Conservation (phyloP, 2,797 vertebrate genomes). For the Gallinago solitaria region DNA sequence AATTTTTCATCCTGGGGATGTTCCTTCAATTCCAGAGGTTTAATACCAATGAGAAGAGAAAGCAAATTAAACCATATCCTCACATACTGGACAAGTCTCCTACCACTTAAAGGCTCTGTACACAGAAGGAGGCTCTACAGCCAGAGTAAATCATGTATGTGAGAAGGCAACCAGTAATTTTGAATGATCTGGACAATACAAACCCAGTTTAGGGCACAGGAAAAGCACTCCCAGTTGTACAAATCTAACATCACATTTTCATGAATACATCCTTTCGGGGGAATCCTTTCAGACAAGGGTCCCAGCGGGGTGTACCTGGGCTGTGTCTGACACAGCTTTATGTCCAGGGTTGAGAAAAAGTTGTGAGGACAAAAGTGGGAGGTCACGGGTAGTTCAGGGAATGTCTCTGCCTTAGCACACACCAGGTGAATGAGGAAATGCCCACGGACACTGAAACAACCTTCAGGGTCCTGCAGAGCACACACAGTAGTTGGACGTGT, state of each 20-base stretch:
- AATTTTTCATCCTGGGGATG: neutral
- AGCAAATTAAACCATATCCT: neutral
- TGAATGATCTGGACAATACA: neutral
- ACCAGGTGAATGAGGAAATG: neutral
- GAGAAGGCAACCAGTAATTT: neutral
- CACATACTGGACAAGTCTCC: neutral
- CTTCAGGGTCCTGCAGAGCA: neutral
- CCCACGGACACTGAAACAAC: neutral
- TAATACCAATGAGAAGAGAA: neutral
- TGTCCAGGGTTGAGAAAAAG: neutral
- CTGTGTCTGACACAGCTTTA: neutral
- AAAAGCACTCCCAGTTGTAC: neutral
- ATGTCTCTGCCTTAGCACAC: neutral
- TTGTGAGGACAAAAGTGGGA: neutral
- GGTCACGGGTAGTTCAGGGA: neutral
- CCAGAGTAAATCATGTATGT: neutral
- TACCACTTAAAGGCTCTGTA: neutral
- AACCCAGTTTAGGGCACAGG: neutral
- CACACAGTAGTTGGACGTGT: neutral
- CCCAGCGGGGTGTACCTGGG: neutral
- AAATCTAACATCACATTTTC: neutral
- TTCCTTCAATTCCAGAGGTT: neutral
- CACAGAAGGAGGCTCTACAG: neutral
- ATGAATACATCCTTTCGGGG: fast-evolving
- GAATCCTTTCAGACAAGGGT: neutral